Base-by-base conservation (phyloP, 2,888 invertebrate genomes). In the Zeuzera pyrina region DNA sequence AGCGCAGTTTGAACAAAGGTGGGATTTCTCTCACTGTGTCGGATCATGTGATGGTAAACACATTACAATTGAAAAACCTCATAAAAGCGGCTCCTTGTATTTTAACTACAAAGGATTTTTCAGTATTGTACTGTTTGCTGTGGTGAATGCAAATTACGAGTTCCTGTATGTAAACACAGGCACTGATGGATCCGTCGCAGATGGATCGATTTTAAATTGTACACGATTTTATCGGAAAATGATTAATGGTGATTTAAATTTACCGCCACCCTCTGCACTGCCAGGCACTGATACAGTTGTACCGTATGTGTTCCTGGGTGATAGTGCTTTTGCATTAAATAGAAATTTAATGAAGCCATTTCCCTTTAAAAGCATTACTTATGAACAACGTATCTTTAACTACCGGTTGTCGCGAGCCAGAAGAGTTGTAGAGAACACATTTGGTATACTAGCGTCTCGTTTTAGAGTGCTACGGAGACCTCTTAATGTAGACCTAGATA, bases 401-500 rank as follows among this genome's bases (percentile, higher is more conserved):
- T n/a, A n/a, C n/a, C n/a, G n/a, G n/a, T n/a, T n/a, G n/a, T n/a
- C n/a, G n/a, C n/a, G n/a, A n/a, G n/a, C n/a, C n/a, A n/a, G n/a
- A n/a, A n/a, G n/a, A n/a, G n/a, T n/a, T n/a, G n/a, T n/a, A n/a
- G n/a, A n/a, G n/a, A n/a, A n/a, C n/a, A n/a, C n/a, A n/a, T n/a
- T n/a, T n/a, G n/a, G n/a, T n/a, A n/a, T n/a, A n/a, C n/a, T 21
- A 21, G 21, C 21, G 8, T 8, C 21, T n/a, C 21, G 21, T 21
- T 21, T 21, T 10, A 21, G 21, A 10, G 21, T 21, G 21, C 10
- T 21, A 29, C n/a, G n/a, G n/a, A n/a, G n/a, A n/a, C n/a, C n/a
- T n/a, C n/a, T n/a, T n/a, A 24, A 21, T 34, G 8, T 30, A 36
- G 22, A 33, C 5, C 33, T 33, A n/a, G 10, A 28, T 8, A 36